phyloP scores from a whole-genome alignment of 2,113 vertebrate species.

The Microtus oregoni region DNA sequence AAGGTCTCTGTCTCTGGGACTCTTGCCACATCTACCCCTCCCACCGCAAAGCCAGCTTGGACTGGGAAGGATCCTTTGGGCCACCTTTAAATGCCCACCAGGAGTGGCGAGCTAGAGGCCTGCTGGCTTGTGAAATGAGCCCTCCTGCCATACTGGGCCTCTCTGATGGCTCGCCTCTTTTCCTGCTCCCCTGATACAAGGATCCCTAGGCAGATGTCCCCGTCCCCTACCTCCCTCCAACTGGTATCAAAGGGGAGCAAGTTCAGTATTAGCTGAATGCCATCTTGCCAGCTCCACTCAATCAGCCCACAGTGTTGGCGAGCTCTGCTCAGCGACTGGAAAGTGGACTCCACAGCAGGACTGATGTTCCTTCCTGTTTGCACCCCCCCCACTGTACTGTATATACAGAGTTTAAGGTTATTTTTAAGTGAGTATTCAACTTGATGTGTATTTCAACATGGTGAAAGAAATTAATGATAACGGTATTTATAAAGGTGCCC shows the following conservation, averaged over 20 bases:
- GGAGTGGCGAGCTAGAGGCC: slow-evolving; percentile 70
- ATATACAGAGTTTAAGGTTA: slow-evolving; percentile 88
- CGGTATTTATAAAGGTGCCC: slow-evolving; percentile 82
- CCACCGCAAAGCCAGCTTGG: not conserved
- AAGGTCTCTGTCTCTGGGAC: slow-evolving; percentile 32
- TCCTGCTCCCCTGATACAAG: not conserved
- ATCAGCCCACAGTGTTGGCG: slow-evolving; percentile 49
- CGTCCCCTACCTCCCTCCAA: not conserved
- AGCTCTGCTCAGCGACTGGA: slow-evolving; percentile 42
- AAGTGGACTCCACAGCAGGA: slow-evolving; percentile 60
- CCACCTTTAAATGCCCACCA: not conserved
- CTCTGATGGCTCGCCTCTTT: slow-evolving; percentile 64
- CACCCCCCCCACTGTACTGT: slow-evolving; percentile 85
- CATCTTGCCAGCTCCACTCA: slow-evolving; percentile 75
- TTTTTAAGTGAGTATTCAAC: slow-evolving; percentile 91
- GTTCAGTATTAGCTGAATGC: slow-evolving; percentile 76
- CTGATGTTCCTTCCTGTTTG: slow-evolving; percentile 80
- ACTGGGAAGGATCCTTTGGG: slow-evolving; percentile 50
- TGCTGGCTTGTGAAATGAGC: slow-evolving; percentile 82
- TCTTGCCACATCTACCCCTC: not conserved
- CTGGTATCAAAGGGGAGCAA: slow-evolving; percentile 36
- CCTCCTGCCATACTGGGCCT: slow-evolving; percentile 79
- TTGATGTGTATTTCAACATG: slow-evolving; percentile 84
- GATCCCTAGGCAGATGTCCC: not conserved
- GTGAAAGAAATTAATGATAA: slow-evolving; percentile 82